Base-by-base conservation (phyloP, 1,140 invertebrate genomes). In the Tenebrio molitor region DNA sequence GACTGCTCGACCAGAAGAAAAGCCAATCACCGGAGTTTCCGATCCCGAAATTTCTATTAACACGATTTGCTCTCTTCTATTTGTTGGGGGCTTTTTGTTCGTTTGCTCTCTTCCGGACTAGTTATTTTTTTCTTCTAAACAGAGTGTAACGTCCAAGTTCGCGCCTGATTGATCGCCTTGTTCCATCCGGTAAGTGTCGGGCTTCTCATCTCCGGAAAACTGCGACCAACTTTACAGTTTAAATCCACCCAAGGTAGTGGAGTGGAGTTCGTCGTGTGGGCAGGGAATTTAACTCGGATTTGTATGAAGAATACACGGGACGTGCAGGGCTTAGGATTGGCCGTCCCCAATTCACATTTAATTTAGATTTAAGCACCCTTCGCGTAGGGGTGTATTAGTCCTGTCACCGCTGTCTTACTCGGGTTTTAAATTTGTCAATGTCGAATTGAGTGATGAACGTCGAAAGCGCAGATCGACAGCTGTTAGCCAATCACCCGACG, bases 341-440 rank as follows among this genome's bases (percentile, higher is more conserved):
- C 44, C 16, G 29, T 4, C 10, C 29, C 36, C 2, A n/a, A 29
- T 58, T 58, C 23, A 29, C 21, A 29, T 58, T 29, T 58, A 58
- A 58, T 58, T 58, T 58, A 29, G n/a, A 15, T 58, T 25, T 25
- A 58, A 58, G 50, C 10, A 58, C 23, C 23, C 23, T 50, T 58
- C 12, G 25, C 21, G 23, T 14, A 58, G 21, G 21, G 14, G 50
- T 58, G 21, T 58, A 29, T 58, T 58, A 58, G 23, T 25, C 21
- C 7, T 58, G 50, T 58, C 50, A 29, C 15, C 50, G 23, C 23
- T 29, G 21, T 58, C 21, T 58, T 58, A 19, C n/a, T 53, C 10
- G 23, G 19, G 21, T 58, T 25, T 58, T 29, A 58, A 58, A 58
- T 58, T 58, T 58, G 23, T 58, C 50, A 58, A 29, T 29, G 50